A percentile compares a stretch with the other conserved stretches of the same genome.
These are phyloP conservation scores for Gasteruption jaculator DNA, from an alignment of 2,888 invertebrate genomes.

Conservation along the genomic window DNA sequence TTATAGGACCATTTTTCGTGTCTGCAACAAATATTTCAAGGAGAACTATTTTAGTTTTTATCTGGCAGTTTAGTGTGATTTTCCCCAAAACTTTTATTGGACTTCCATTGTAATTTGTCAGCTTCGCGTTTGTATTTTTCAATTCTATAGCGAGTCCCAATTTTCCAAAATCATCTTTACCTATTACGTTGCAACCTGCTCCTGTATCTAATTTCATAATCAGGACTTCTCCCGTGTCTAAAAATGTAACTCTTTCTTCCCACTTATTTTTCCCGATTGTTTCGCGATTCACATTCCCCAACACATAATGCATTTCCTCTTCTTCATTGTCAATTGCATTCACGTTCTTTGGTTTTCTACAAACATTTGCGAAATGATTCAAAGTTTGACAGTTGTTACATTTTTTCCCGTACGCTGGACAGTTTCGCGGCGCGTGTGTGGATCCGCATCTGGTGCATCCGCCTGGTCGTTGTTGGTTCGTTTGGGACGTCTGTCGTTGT, in stretches of 20 bases:
- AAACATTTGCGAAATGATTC: slow-evolving; percentile 18
- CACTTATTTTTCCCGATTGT: neutral
- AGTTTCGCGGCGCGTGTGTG: too few relatives aligned
- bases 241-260: slow-evolving; percentile 2
- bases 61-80: slow-evolving; percentile 1
- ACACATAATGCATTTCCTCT: too few relatives aligned
- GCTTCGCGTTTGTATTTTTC: too few relatives aligned
- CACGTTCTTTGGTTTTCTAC: slow-evolving; percentile 10
- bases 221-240: slow-evolving; percentile 4
- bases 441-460: too few relatives aligned
- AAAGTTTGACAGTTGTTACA: slow-evolving; percentile 14
- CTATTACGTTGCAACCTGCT: slow-evolving; percentile 8
- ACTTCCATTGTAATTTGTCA: slow-evolving; percentile 8
- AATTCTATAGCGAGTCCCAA: neutral
- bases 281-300: too few relatives aligned
- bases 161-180: slow-evolving; percentile 1
- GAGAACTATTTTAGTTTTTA: neutral
- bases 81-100: slow-evolving; percentile 6
- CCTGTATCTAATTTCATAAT: slow-evolving; percentile 11
- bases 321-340: slow-evolving; percentile 5
- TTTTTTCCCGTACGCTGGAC: slow-evolving; percentile 15
- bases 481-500: neutral
- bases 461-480: slow-evolving; percentile 3
- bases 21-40: too few relatives aligned
- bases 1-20: too few relatives aligned